Evolutionary conservation across 2,888 invertebrate species (phyloP).

Genomic region (Lepidochrysops patricia): DNA sequence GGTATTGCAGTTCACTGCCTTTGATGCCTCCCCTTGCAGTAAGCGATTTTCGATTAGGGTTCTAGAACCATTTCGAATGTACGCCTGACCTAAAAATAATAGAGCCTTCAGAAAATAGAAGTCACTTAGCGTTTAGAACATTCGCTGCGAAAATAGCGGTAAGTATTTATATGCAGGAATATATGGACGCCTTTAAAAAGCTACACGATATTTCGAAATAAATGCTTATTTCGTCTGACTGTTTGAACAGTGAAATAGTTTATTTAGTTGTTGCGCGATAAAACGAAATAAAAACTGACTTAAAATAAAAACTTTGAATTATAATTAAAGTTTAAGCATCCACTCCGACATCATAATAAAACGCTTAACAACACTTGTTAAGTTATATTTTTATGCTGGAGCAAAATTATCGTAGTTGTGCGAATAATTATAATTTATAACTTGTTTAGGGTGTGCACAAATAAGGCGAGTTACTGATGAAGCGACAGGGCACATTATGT

Average conservation of each 20-base stretch:
- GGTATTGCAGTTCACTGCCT: constrained; percentile 44
- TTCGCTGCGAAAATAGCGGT: background rate
- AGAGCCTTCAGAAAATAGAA: background rate
- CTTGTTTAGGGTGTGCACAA: background rate
- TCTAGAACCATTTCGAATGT: constrained; percentile 11
- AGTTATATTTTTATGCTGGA: background rate
- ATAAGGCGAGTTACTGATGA: background rate
- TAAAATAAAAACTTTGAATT: background rate
- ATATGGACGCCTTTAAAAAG: background rate
- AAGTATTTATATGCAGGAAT: background rate
- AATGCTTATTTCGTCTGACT: background rate
- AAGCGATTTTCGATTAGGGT: constrained; percentile 38
- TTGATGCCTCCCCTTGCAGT: constrained; percentile 46
- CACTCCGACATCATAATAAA: background rate
- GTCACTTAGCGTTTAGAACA: background rate
- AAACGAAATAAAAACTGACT: background rate
- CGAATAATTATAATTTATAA: background rate
- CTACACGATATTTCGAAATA: background rate
- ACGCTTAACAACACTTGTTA: background rate
- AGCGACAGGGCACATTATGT: no score
- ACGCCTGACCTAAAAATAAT: background rate
- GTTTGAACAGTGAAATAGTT: no score
- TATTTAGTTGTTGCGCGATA: no score
- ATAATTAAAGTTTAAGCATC: background rate
- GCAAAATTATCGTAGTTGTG: background rate